phyloP scores from a whole-genome alignment of 2,797 vertebrate species.

The Pseudochaenichthys georgianus region DNA sequence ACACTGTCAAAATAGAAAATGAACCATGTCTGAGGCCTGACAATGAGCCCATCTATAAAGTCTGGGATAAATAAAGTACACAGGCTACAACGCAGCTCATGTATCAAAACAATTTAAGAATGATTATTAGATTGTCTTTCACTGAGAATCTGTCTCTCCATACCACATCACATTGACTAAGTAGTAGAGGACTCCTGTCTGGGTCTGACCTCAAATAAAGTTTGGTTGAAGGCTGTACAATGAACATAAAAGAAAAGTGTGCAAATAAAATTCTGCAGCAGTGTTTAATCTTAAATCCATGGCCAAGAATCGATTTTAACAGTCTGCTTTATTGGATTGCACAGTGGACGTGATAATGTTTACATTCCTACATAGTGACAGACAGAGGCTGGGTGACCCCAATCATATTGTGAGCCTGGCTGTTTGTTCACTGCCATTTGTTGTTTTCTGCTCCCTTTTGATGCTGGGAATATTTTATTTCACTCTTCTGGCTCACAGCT shows the following conservation, averaged over 20 bases:
- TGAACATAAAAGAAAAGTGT: slow-evolving; percentile 58
- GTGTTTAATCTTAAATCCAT: slow-evolving; percentile 69
- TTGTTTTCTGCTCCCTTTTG: slow-evolving; percentile 55
- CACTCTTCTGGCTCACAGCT: slow-evolving; percentile 58
- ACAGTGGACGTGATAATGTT: slow-evolving; percentile 62
- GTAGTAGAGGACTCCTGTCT: slow-evolving; percentile 54
- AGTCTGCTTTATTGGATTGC: slow-evolving; percentile 63
- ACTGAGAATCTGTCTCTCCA: background rate
- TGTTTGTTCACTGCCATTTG: slow-evolving; percentile 53
- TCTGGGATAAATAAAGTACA: slow-evolving; percentile 47
- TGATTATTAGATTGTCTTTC: slow-evolving; percentile 32
- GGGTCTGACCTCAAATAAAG: slow-evolving; percentile 44
- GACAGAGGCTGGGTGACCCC: slow-evolving; percentile 56
- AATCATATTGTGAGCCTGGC: slow-evolving; percentile 54
- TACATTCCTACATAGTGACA: slow-evolving; percentile 39
- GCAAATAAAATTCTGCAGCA: slow-evolving; percentile 56
- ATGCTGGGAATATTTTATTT: slow-evolving; percentile 61
- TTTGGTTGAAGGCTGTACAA: slow-evolving; percentile 21
- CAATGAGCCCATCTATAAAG: slow-evolving; percentile 21
- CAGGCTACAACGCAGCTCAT: slow-evolving; percentile 33
- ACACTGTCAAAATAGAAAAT: slow-evolving; percentile 40
- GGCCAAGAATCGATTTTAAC: slow-evolving; percentile 66
- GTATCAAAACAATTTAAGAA: slow-evolving; percentile 46
- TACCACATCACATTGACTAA: slow-evolving; percentile 2
- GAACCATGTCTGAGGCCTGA: slow-evolving; percentile 47